A percentile compares a stretch with the other conserved stretches of the same genome.
Conservation (phyloP, 1,140 invertebrate genomes). For the Drosophila pandora region DNA sequence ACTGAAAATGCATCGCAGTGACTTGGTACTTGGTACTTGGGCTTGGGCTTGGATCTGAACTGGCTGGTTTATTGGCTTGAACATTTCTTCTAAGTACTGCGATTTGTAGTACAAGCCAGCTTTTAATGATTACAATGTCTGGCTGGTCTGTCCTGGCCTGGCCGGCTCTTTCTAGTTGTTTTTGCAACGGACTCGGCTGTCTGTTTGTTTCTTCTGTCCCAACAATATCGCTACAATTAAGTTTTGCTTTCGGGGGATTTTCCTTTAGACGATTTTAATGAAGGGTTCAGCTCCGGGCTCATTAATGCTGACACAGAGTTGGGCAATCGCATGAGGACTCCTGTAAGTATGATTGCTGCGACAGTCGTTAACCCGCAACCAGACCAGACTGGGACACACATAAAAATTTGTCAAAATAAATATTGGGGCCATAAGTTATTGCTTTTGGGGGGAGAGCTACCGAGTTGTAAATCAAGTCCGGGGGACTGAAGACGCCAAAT, state of each 20-base stretch:
- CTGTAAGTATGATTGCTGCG: constrained; percentile 36
- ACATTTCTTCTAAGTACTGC: constrained; percentile 78
- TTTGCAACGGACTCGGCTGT: constrained; percentile 41
- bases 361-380: constrained; percentile 30
- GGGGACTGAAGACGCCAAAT: constrained; percentile 36
- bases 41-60: background rate
- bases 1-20: constrained; percentile 17
- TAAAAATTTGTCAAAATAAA: constrained; percentile 65
- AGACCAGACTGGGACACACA: constrained; percentile 30
- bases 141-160: background rate
- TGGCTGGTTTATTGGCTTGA: constrained; percentile 68
- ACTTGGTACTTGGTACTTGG: background rate
- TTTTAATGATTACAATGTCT: constrained; percentile 83
- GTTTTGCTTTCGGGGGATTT: constrained; percentile 66
- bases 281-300: constrained; percentile 64
- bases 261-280: constrained; percentile 62
- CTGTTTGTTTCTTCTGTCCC: constrained; percentile 42
- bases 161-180: constrained; percentile 1
- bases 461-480: constrained; percentile 56
- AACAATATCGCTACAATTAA: constrained; percentile 75
- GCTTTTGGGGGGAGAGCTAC: constrained; percentile 16
- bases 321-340: constrained; percentile 35
- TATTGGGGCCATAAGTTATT: constrained; percentile 60
- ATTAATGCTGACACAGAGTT: constrained; percentile 75
- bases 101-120: constrained; percentile 80